Base-by-base conservation (phyloP, 1,140 invertebrate genomes). In the Meloidogyne exigua region DNA sequence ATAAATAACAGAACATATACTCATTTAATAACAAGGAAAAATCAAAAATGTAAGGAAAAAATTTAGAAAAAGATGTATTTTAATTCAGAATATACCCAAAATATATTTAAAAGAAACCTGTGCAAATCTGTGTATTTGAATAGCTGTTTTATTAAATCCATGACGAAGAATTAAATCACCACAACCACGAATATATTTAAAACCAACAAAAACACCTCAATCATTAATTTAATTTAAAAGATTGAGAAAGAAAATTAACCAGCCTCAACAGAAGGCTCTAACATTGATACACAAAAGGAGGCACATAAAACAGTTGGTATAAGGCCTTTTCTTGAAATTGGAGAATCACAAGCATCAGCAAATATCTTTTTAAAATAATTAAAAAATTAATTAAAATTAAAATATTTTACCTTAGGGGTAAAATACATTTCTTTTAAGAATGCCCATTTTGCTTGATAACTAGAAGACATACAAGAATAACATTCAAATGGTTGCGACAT, bases 171-270 rank as follows among this genome's bases (percentile, higher is more conserved):
- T 78, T 62, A 81, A 62, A 63, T 86, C 80, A 13, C 82, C 67
- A 74, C 84, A 86, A 15, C 84, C 84, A 15, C 84, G 75, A 65
- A 86, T 86, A 65, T 87, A 86, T 75, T 86, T 86, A 68, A 83
- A 87, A 21, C 84, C 85, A 18, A 87, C 73, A 75, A 86, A 86
- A 11, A 86, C 81, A 23, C 84, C 84, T 85, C 26, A 64, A n/a
- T 13, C 3, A 62, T 76, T 49, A 42, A 77, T 76, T 15, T 76
- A 32, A 32, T 49, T 21, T 23, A 36, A 18, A 73, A 10, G 15
- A 3, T 68, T 63, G 18, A 39, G 26, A 25, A 9, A 76, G 76
- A 49, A 67, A 44, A 49, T 63, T 4, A 42, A 85, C 85, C 84
- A 62, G 75, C 85, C 83, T 86, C 84, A 49, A 86, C 78, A 75